These are phyloP conservation scores for Parnassius orleans DNA, from an alignment of 2,888 invertebrate genomes.

Conservation along the genomic window DNA sequence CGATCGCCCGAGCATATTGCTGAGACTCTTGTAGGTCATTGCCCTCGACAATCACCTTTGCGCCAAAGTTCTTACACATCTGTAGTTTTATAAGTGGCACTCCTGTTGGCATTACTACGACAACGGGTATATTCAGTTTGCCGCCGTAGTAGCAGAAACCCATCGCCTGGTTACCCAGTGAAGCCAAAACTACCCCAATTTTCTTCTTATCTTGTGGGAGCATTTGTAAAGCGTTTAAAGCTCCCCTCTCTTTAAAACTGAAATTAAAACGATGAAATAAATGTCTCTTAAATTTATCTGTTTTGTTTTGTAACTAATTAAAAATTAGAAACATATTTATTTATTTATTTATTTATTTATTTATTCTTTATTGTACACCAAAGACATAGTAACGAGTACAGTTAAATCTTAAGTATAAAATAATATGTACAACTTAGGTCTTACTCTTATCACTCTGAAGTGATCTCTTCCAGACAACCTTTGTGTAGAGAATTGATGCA, in stretches of 20 bases:
- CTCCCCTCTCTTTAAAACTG: slow-evolving; percentile 88
- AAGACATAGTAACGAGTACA: no score
- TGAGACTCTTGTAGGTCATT: slow-evolving; percentile 82
- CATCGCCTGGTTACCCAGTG: slow-evolving; percentile 86
- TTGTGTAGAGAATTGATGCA: no score
- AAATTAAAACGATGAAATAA: background rate
- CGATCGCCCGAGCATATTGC: slow-evolving; percentile 80
- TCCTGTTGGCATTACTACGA: slow-evolving; percentile 85
- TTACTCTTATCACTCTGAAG: no score
- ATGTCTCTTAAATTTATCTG: no score
- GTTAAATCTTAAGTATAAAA: no score
- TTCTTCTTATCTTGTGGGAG: slow-evolving; percentile 80
- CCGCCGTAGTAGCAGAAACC: slow-evolving; percentile 84
- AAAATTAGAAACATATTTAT: no score
- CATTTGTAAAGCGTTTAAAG: slow-evolving; percentile 81
- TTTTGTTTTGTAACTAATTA: no score
- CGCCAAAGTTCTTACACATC: slow-evolving; percentile 82
- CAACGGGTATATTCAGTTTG: slow-evolving; percentile 80
- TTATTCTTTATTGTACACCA: no score
- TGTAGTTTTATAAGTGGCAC: slow-evolving; percentile 86
- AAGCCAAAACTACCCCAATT: slow-evolving; percentile 84
- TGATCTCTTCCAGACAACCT: no score
- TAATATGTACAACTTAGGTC: no score
- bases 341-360: no score
- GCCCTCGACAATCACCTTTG: slow-evolving; percentile 84